Percentiles rank a stretch among this genome's conserved stretches.
Conservation (phyloP, 35 echinoderm and acorn worm genomes). For the Heliocidaris erythrogramma region DNA sequence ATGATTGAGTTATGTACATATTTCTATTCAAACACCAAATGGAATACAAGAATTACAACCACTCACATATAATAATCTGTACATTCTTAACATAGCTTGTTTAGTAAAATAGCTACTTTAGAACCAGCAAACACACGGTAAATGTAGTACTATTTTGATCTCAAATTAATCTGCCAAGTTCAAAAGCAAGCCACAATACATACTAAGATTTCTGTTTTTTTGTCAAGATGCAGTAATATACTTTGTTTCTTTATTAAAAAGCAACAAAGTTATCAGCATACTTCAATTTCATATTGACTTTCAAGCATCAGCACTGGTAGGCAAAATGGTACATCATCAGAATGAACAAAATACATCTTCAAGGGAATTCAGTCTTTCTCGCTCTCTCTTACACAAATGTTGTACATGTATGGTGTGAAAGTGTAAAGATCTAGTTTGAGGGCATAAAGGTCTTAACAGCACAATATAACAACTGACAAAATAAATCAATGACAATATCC, state of each 20-base stretch:
- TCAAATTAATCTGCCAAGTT: not conserved
- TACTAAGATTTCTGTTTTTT: not conserved
- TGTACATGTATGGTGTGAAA: no score
- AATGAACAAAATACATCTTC: no score
- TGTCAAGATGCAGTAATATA: not conserved
- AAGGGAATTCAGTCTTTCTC: no score
- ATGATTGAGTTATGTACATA: constrained; percentile 1
- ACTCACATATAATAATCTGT: not conserved
- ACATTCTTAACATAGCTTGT: not conserved
- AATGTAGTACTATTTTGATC: constrained; percentile 18
- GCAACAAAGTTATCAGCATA: not conserved
- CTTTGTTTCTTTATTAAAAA: not conserved
- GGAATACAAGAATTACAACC: not conserved
- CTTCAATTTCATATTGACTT: not conserved
- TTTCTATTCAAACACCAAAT: not conserved
- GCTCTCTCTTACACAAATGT: no score
- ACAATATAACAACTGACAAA: no score
- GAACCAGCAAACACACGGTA: not conserved
- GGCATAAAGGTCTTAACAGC: no score
- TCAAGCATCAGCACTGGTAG: not conserved
- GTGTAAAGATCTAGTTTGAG: no score
- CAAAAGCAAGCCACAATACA: not conserved
- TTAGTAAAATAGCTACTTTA: constrained; percentile 4
- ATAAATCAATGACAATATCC: no score
- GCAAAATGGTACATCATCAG: no score